Percentiles rank a stretch among this genome's conserved stretches.
These are phyloP conservation scores for Apodemia zela DNA, from an alignment of 2,888 invertebrate species.

Conservation along the genomic window DNA sequence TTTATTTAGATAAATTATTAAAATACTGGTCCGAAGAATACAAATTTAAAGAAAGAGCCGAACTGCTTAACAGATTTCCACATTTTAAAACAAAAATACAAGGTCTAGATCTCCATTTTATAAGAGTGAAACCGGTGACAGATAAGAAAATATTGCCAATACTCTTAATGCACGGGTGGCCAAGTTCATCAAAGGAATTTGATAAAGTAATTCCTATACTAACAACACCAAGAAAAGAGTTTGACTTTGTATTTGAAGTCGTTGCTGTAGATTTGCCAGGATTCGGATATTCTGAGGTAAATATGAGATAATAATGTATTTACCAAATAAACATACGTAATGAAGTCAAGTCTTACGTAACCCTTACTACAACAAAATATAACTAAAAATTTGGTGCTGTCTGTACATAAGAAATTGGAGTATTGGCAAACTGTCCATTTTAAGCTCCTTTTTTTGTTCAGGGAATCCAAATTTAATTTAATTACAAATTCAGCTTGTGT, in stretches of 20 bases:
- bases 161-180: conserved; percentile 92
- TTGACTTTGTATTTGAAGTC: conserved; percentile 84
- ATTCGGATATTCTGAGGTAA: conserved; percentile 85
- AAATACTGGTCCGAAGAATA: conserved; percentile 89
- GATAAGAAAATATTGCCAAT: conserved; percentile 78
- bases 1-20: conserved; percentile 83
- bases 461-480: too few relatives aligned
- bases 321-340: neutral
- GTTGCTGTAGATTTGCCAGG: conserved; percentile 85
- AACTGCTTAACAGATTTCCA: conserved; percentile 84
- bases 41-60: conserved; percentile 82
- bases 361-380: too few relatives aligned
- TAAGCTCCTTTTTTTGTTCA: too few relatives aligned
- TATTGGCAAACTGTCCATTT: too few relatives aligned
- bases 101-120: conserved; percentile 87
- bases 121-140: conserved; percentile 82
- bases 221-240: conserved; percentile 73
- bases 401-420: too few relatives aligned
- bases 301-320: conserved; percentile 27
- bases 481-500: too few relatives aligned
- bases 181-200: conserved; percentile 91
- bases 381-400: too few relatives aligned
- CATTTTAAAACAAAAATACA: conserved; percentile 90
- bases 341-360: too few relatives aligned
- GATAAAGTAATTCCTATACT: conserved; percentile 86